Evolutionary conservation across 1,140 invertebrate genomes (phyloP).

Genomic region (Gryllus bimaculatus): DNA sequence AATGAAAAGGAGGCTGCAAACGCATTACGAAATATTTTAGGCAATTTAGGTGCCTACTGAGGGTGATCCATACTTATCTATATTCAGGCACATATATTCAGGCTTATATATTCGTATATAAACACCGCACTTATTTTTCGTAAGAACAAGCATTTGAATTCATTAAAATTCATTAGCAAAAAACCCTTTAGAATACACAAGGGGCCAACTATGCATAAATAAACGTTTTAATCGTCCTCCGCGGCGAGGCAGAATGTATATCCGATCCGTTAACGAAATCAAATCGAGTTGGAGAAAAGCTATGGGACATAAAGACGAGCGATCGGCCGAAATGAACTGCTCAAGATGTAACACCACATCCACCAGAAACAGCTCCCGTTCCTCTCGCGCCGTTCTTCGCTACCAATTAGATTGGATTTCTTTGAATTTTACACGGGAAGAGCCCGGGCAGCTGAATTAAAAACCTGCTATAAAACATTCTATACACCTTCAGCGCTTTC

Average conservation of each 20-base stretch:
- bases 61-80: neutral
- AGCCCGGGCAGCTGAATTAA: no score
- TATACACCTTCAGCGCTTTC: no score
- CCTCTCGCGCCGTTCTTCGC: no score
- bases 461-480: no score
- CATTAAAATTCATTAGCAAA: slow-evolving; percentile 6
- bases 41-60: neutral
- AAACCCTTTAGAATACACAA: neutral
- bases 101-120: neutral
- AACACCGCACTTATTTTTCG: neutral
- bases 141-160: neutral
- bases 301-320: neutral
- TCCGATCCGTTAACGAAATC: neutral
- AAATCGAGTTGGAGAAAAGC: neutral
- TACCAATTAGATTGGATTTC: no score
- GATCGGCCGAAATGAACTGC: neutral
- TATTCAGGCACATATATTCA: neutral
- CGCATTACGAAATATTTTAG: neutral
- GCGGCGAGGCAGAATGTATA: neutral
- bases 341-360: neutral
- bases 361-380: neutral
- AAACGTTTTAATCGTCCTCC: neutral
- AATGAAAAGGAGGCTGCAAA: neutral
- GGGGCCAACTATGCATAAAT: neutral
- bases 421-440: no score